Conservation (phyloP, 2,888 invertebrate genomes). For the Ceraclea dissimilis region DNA sequence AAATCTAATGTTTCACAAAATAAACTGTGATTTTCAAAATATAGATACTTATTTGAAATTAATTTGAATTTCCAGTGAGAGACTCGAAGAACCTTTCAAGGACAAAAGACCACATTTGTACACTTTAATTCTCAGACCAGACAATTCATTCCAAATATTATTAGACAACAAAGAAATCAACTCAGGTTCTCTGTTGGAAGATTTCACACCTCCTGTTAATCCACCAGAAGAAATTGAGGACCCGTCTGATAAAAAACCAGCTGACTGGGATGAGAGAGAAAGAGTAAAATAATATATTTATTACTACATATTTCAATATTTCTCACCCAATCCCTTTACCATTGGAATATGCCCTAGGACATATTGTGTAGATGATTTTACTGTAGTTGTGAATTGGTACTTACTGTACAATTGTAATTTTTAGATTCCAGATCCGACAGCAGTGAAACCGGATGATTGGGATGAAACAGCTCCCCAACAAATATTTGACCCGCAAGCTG, state of each 20-base stretch:
- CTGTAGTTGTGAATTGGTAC: background rate
- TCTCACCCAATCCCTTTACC: background rate
- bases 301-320: no score
- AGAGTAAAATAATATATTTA: no score
- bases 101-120: constrained; percentile 91
- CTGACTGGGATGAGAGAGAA: constrained; percentile 94
- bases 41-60: no score
- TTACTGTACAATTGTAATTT: background rate
- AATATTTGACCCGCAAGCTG: constrained; percentile 77
- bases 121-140: constrained; percentile 68
- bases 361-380: background rate
- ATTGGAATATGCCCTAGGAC: background rate
- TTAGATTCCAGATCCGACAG: constrained; percentile 76
- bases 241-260: constrained; percentile 76
- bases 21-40: no score
- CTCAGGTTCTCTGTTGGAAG: constrained; percentile 78
- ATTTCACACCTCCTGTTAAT: constrained; percentile 90
- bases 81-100: constrained; percentile 78
- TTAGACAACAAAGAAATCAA: constrained; percentile 81
- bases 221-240: constrained; percentile 93
- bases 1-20: no score
- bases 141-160: constrained; percentile 71
- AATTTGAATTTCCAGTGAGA: constrained; percentile 45
- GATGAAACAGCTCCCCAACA: constrained; percentile 90
- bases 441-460: constrained; percentile 93